Percentiles rank a stretch among this genome's conserved stretches.
Conservation (phyloP, 2,113 vertebrate species). For the Psophia crepitans region DNA sequence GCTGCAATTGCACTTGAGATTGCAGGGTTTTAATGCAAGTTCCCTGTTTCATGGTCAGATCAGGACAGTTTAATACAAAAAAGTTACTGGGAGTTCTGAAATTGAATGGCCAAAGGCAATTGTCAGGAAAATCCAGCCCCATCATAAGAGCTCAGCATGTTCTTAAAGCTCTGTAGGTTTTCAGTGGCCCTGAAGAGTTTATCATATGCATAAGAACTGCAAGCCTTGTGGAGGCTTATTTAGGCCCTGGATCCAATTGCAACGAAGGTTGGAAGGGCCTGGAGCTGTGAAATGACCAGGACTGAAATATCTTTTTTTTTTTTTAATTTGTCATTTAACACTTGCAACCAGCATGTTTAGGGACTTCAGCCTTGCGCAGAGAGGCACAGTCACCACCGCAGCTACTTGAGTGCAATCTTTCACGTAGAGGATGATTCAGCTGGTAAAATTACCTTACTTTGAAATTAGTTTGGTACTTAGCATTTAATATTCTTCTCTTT, state of each 20-base stretch:
- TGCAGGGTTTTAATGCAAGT: neutral
- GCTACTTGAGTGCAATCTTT: neutral
- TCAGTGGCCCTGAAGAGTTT: neutral
- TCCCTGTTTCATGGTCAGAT: neutral
- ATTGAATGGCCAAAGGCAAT: neutral
- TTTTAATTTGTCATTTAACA: neutral
- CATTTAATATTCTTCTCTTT: slow-evolving; percentile 64
- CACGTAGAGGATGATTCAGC: neutral
- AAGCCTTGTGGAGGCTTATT: neutral
- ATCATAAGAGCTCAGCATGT: neutral
- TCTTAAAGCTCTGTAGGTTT: neutral
- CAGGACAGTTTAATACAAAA: neutral
- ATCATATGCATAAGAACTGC: neutral
- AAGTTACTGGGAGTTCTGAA: neutral
- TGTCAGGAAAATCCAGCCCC: neutral
- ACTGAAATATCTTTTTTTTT: neutral
- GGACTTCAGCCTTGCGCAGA: neutral
- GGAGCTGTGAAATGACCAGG: neutral
- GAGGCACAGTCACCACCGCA: neutral
- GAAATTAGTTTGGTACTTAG: slow-evolving; percentile 48
- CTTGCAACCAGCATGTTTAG: neutral
- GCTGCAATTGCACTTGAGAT: neutral
- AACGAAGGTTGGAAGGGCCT: neutral
- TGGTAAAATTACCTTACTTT: slow-evolving; percentile 22
- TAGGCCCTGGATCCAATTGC: neutral